These are phyloP conservation scores for Struthio camelus DNA, from an alignment of 2,113 vertebrate species.

Conservation along the genomic window DNA sequence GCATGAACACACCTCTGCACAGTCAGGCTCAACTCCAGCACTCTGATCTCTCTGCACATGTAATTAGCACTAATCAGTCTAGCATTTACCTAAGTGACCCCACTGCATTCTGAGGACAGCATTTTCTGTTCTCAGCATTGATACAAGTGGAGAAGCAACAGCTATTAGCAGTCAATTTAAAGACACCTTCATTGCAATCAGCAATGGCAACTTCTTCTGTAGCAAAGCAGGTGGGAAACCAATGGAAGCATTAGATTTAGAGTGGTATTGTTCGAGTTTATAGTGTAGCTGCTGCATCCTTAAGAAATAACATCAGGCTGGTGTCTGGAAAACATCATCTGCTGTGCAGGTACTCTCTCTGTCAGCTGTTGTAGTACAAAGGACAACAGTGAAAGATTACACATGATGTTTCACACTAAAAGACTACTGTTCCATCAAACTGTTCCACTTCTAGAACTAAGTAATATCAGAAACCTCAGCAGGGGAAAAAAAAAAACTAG, in stretches of 20 bases:
- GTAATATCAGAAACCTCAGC: not conserved
- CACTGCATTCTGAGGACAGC: not conserved
- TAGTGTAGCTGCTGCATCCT: slow-evolving; percentile 37
- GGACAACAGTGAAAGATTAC: slow-evolving; percentile 37
- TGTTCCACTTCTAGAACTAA: not conserved
- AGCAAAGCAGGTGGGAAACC: slow-evolving; percentile 2
- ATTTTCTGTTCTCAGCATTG: not conserved
- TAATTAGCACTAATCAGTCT: not conserved
- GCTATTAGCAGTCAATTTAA: not conserved
- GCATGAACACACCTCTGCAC: slow-evolving; percentile 8
- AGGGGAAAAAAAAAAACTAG: not conserved
- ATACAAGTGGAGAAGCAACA: not conserved
- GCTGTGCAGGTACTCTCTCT: slow-evolving; percentile 44
- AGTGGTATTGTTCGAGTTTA: not conserved
- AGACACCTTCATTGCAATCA: not conserved
- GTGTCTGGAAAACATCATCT: slow-evolving; percentile 51
- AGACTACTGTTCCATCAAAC: slow-evolving; percentile 19
- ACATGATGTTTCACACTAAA: not conserved
- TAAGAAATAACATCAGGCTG: slow-evolving; percentile 46
- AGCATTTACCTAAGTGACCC: not conserved
- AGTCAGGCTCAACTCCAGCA: not conserved
- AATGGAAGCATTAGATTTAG: not conserved
- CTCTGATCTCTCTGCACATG: not conserved
- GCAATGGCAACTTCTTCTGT: not conserved
- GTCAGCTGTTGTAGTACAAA: slow-evolving; percentile 48